Conservation (phyloP, 2,113 vertebrate species). For the Myiozetetes cayanensis region DNA sequence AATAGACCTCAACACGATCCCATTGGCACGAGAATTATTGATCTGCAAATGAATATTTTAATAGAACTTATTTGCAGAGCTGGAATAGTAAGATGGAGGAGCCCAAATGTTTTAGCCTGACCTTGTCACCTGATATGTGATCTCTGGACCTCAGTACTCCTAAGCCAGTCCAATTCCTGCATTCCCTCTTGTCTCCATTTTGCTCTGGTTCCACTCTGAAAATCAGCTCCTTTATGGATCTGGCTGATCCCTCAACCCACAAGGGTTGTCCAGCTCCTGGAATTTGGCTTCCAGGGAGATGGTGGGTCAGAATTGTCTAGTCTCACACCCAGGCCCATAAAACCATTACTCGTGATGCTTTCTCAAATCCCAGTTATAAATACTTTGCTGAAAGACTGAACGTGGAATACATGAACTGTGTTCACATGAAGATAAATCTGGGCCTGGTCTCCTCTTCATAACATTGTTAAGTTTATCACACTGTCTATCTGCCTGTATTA, state of each 20-base stretch:
- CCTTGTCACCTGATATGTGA: neutral
- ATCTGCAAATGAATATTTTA: neutral
- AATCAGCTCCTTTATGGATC: neutral
- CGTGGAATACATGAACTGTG: neutral
- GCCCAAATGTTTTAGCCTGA: neutral
- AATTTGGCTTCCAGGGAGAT: rapidly evolving
- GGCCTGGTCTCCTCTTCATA: neutral
- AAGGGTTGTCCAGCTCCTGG: rapidly evolving
- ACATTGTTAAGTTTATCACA: neutral
- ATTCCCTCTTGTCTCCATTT: neutral
- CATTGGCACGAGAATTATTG: neutral
- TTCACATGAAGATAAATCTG: neutral
- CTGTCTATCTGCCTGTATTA: neutral
- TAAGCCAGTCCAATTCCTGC: neutral
- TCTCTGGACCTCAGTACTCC: neutral
- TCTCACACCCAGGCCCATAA: neutral
- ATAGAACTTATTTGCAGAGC: neutral
- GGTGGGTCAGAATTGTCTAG: neutral
- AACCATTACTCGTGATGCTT: neutral
- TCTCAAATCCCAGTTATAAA: neutral
- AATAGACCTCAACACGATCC: neutral
- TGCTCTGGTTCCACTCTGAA: neutral
- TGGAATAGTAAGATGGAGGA: neutral
- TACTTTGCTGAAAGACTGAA: neutral
- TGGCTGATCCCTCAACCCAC: neutral